Evolutionary conservation across 1,140 invertebrate genomes (phyloP), one percentile per base, ranked within the genome.

Genomic region (Archivesica marissinica): DNA sequence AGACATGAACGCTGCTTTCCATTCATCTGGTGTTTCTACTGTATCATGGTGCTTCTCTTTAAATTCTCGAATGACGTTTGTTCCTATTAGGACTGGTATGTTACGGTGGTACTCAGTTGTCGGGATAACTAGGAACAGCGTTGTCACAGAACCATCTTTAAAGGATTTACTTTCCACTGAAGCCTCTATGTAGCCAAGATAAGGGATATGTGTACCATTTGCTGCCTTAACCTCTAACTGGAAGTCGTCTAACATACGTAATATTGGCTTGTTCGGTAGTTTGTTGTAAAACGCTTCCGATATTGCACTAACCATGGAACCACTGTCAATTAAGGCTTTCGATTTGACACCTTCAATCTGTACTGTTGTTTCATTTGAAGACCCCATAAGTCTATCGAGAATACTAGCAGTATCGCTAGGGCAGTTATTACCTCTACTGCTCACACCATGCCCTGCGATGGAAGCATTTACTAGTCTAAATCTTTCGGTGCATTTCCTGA

Each of bases 51-150:
- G 44, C 11, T 11, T 9, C 66, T 64, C 56, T 66, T 41, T 64
- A 6, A 66, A 11, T 44, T 47, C 41, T 28, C 61, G n/a, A 1
- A 66, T 30, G 17, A 66, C 56, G 33, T 79, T 79, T n/a, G 59
- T 79, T 41, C 77, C 59, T n/a, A 79, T 56, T 13, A 79, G 17
- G 3, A 79, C 56, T 20, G 77, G 54, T 15, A 79, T 59, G 1
- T 66, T 33, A 38, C 33, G 15, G 35, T 66, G 56, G 30, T 64
- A 64, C 30, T 79, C 41, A 44, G 39, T 66, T 1, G 23, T 11
- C 28, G 38, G 54, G n/a, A 79, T 59, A 11, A 79, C 56, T 3
- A 79, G 33, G 30, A 64, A 17, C 20, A 61, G 15, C 3, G 76
- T 79, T 44, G 28, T 47, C 20, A 79, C 59, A 30, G 47, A 52